A percentile compares a stretch with the other conserved stretches of the same genome.
These are phyloP conservation scores for Actinia equina DNA, from an alignment of 64 coral and sea anemone species.

Conservation along the genomic window DNA sequence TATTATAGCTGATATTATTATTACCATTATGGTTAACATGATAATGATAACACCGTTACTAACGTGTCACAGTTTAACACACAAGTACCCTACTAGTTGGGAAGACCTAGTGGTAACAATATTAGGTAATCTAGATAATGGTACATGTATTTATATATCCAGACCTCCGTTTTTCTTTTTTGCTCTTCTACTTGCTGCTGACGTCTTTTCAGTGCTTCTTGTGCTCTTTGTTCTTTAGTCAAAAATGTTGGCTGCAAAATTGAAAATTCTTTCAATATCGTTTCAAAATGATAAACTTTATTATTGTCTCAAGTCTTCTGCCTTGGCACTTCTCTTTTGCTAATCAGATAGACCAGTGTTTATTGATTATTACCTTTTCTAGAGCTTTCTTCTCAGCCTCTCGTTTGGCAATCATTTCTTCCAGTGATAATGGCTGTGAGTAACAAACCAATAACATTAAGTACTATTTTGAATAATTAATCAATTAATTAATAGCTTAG, in stretches of 20 bases:
- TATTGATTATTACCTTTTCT: constrained; percentile 56
- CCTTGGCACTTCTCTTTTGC: too few relatives aligned
- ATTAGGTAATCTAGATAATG: neutral
- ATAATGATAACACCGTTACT: too few relatives aligned
- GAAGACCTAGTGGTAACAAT: too few relatives aligned
- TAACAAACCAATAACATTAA: neutral
- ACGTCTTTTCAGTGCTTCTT: constrained; percentile 83
- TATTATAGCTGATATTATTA: too few relatives aligned
- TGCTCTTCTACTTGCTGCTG: constrained; percentile 91
- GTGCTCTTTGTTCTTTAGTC: constrained; percentile 94
- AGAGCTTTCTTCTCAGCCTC: constrained; percentile 97
- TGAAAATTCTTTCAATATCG: neutral
- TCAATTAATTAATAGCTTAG: too few relatives aligned
- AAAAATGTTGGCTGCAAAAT: constrained; percentile 84
- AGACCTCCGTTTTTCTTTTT: constrained; percentile 75
- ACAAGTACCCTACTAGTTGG: too few relatives aligned
- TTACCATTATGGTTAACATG: too few relatives aligned
- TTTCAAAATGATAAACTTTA: too few relatives aligned
- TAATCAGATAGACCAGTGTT: too few relatives aligned
- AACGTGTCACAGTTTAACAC: too few relatives aligned
- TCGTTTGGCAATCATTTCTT: constrained; percentile 99
- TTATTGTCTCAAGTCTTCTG: too few relatives aligned
- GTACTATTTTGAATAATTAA: neutral
- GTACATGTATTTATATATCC: neutral
- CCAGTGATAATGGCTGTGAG: constrained; percentile 77